Conservation (phyloP, 1,140 invertebrate genomes). For the Heterodera carotae region DNA sequence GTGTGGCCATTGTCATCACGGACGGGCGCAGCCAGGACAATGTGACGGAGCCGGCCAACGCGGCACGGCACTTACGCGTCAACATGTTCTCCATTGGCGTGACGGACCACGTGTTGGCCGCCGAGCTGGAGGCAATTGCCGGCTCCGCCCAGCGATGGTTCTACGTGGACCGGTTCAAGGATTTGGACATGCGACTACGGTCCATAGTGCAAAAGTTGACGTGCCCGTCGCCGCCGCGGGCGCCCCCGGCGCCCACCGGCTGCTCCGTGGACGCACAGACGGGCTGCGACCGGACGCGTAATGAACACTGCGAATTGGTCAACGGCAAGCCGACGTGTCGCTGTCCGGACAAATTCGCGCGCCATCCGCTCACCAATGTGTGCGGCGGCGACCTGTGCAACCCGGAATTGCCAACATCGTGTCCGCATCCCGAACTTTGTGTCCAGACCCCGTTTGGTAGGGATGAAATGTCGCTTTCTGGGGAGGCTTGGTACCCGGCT, state of each 20-base stretch:
- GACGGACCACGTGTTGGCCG: slow-evolving; percentile 63
- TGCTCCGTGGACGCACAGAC: slow-evolving; percentile 63
- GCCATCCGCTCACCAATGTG: slow-evolving; percentile 61
- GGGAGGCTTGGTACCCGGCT: too few relatives aligned
- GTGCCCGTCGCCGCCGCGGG: slow-evolving; percentile 52
- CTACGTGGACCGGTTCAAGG: slow-evolving; percentile 66
- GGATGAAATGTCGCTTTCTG: too few relatives aligned
- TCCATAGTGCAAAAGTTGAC: slow-evolving; percentile 64
- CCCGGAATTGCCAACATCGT: slow-evolving; percentile 60
- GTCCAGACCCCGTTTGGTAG: slow-evolving; percentile 43
- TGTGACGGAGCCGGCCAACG: slow-evolving; percentile 62
- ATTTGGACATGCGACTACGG: slow-evolving; percentile 62
- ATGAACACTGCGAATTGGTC: slow-evolving; percentile 57
- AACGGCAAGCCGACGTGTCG: slow-evolving; percentile 51
- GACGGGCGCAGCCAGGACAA: slow-evolving; percentile 65
- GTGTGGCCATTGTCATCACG: slow-evolving; percentile 64
- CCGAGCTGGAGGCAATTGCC: slow-evolving; percentile 62
- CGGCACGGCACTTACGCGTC: slow-evolving; percentile 55
- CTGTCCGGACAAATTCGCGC: slow-evolving; percentile 57
- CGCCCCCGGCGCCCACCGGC: slow-evolving; percentile 27
- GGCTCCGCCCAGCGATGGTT: slow-evolving; percentile 57
- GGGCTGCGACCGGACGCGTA: slow-evolving; percentile 61
- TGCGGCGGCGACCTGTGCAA: slow-evolving; percentile 64
- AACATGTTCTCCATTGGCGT: slow-evolving; percentile 66
- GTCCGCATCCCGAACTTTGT: slow-evolving; percentile 61